Evolutionary conservation across 2,888 invertebrate genomes (phyloP).

Genomic region (Ochlodes sylvanus): DNA sequence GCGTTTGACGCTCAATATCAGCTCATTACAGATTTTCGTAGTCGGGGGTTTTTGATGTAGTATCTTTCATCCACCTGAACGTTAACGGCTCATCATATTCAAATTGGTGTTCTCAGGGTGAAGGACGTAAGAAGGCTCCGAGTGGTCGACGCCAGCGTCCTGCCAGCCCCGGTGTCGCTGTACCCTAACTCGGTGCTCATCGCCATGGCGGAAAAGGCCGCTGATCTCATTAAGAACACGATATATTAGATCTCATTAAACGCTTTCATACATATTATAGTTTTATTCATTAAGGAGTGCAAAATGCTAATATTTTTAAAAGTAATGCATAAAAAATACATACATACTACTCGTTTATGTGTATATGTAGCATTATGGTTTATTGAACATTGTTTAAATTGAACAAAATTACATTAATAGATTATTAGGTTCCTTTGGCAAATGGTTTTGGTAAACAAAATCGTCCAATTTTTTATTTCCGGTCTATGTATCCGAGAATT

Average conservation of each 20-base stretch:
- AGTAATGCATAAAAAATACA: no score
- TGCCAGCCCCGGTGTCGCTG: conserved; percentile 91
- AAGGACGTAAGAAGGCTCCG: conserved; percentile 87
- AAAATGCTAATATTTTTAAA: no score
- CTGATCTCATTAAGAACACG: conserved; percentile 79
- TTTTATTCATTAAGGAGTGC: neutral
- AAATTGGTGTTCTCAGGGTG: conserved; percentile 74
- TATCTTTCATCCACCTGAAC: no score
- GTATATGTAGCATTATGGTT: no score
- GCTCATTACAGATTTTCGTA: no score
- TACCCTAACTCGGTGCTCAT: conserved; percentile 89
- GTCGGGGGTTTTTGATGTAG: no score
- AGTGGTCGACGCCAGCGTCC: conserved; percentile 92
- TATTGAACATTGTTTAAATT: no score
- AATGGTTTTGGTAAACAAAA: neutral
- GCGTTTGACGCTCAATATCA: no score
- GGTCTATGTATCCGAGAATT: neutral
- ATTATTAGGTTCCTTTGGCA: neutral
- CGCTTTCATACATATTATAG: neutral
- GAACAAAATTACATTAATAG: no score
- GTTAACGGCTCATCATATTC: no score
- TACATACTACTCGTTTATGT: no score
- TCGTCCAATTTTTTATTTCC: neutral
- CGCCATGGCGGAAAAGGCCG: conserved; percentile 87
- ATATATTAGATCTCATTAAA: conserved; percentile 8